A percentile compares a stretch with the other conserved stretches of the same genome.
Evolutionary conservation across 1,140 invertebrate genomes (phyloP).

Genomic region (Drosophila obscura): DNA sequence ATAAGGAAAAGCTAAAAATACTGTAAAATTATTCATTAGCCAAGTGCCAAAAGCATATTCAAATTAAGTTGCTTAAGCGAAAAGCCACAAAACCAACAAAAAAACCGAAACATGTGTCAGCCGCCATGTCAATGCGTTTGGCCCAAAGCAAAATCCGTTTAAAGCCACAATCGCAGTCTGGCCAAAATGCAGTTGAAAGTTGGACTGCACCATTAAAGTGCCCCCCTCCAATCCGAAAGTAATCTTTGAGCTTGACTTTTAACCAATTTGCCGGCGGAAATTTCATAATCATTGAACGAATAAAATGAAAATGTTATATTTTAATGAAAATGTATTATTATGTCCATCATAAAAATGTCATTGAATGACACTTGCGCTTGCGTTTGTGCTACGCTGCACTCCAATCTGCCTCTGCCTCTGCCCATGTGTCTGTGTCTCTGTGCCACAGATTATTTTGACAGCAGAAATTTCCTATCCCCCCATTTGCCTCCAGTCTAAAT

Average conservation of each 20-base stretch:
- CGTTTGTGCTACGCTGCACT: not conserved
- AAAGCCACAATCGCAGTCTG: slow-evolving; percentile 11
- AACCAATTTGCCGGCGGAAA: slow-evolving; percentile 66
- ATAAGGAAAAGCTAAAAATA: slow-evolving; percentile 51
- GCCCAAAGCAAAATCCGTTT: slow-evolving; percentile 23
- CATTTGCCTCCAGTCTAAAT: not conserved
- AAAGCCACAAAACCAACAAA: slow-evolving; percentile 54
- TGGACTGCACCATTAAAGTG: too few species aligned
- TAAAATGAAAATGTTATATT: slow-evolving; percentile 78
- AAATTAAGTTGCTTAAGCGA: slow-evolving; percentile 69
- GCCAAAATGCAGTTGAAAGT: slow-evolving; percentile 28
- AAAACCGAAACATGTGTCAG: slow-evolving; percentile 74
- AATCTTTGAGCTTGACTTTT: slow-evolving; percentile 2
- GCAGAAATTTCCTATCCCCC: slow-evolving; percentile 43
- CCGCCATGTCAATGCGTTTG: slow-evolving; percentile 64
- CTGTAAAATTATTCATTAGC: slow-evolving; percentile 64
- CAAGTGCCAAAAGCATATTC: slow-evolving; percentile 77
- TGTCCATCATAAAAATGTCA: slow-evolving; percentile 74
- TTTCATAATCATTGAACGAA: slow-evolving; percentile 63
- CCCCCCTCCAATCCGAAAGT: slow-evolving; percentile 2
- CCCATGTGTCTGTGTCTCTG: too few species aligned
- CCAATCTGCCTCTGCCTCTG: slow-evolving; percentile 11
- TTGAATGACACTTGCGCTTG: slow-evolving; percentile 70
- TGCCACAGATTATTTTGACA: slow-evolving; percentile 65
- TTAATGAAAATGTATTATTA: slow-evolving; percentile 75